Evolutionary conservation across 2,797 vertebrate species (phyloP).

Genomic region (Glossophaga mutica): DNA sequence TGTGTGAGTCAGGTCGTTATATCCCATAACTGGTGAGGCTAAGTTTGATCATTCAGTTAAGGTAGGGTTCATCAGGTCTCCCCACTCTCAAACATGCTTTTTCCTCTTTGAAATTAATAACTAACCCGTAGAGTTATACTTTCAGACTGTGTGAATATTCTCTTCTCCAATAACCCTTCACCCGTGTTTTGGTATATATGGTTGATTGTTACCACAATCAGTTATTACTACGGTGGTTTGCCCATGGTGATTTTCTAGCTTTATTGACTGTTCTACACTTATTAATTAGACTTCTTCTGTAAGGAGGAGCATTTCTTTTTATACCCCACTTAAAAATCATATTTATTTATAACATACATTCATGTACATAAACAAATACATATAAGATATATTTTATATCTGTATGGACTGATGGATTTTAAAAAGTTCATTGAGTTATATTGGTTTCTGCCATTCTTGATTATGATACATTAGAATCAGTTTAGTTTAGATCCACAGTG

Average conservation of each 20-base stretch:
- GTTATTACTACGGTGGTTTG: neutral
- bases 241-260: neutral
- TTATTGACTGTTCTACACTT: neutral
- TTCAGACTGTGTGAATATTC: neutral
- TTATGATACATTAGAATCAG: neutral
- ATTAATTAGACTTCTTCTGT: neutral
- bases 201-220: neutral
- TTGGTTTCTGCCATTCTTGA: neutral
- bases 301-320: neutral
- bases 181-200: neutral
- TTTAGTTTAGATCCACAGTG: neutral
- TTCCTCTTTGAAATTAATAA: neutral
- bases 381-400: neutral
- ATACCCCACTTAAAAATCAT: neutral
- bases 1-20: neutral
- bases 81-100: neutral
- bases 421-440: neutral
- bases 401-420: neutral
- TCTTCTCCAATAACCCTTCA: neutral
- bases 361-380: neutral
- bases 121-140: neutral
- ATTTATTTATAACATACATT: neutral
- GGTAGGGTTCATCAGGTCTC: neutral
- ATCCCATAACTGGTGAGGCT: neutral
- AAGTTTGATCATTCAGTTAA: slow-evolving; percentile 26